These are phyloP conservation scores for Pyrgus malvae DNA, from an alignment of 2,888 invertebrate species.

Conservation along the genomic window DNA sequence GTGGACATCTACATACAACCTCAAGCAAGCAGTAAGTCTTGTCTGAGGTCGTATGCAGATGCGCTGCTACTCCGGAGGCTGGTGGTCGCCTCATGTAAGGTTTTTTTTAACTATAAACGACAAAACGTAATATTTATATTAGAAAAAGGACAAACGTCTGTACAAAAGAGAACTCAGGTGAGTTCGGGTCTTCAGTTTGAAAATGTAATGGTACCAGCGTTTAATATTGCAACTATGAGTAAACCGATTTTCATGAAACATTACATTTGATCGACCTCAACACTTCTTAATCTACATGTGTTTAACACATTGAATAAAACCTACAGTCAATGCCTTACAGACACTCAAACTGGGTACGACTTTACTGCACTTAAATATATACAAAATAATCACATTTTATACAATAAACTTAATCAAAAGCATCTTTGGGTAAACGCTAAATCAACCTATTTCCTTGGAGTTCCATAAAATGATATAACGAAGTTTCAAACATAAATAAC, in stretches of 20 bases:
- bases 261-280: neutral
- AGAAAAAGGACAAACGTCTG: no score
- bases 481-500: constrained; percentile 1
- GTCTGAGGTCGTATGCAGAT: no score
- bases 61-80: no score
- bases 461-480: neutral
- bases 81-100: no score
- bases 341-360: constrained; percentile 34
- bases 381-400: constrained; percentile 37
- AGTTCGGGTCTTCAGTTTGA: no score
- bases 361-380: constrained; percentile 31
- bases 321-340: constrained; percentile 39
- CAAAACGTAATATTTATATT: no score
- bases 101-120: no score
- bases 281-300: constrained; percentile 36
- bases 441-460: constrained; percentile 14
- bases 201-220: constrained; percentile 8
- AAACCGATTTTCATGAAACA: neutral
- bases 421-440: constrained; percentile 38
- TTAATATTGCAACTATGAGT: neutral
- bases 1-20: no score
- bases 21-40: no score
- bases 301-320: constrained; percentile 43
- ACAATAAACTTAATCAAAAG: constrained; percentile 30
- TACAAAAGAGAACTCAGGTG: no score